Percentiles rank a stretch among this genome's conserved stretches.
phyloP scores from a whole-genome alignment of 2,888 invertebrate species.

The Thysanoteuthis rhombus region DNA sequence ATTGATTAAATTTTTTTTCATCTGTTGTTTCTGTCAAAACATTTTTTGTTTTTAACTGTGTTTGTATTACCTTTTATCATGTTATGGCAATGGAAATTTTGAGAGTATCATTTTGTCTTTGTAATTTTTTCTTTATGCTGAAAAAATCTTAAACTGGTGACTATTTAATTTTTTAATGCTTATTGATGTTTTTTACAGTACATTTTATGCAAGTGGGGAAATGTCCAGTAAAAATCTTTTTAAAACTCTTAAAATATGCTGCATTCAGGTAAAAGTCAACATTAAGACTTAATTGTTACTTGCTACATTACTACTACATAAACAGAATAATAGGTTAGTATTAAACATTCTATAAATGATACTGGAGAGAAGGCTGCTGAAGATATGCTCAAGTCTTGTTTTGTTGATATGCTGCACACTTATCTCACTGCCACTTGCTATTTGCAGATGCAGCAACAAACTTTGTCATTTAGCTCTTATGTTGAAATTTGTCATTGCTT shows the following conservation, averaged over 20 bases:
- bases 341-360: not conserved
- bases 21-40: not conserved
- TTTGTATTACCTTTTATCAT: not conserved
- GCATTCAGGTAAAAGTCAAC: not conserved
- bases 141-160: not conserved
- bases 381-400: not conserved
- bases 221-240: not conserved
- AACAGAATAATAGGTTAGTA: not conserved
- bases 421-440: slow-evolving; percentile 1
- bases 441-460: not conserved
- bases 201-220: not conserved
- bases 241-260: too few relatives aligned
- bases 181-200: not conserved
- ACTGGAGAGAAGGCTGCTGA: not conserved
- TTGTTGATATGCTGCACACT: not conserved
- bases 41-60: not conserved
- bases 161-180: not conserved
- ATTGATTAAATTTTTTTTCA: not conserved
- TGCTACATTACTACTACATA: not conserved
- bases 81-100: not conserved
- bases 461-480: not conserved
- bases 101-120: not conserved
- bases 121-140: not conserved
- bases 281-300: not conserved
- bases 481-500: not conserved